These are phyloP conservation scores for Parnassius glacialis DNA, from an alignment of 2,888 invertebrate species.

Conservation along the genomic window DNA sequence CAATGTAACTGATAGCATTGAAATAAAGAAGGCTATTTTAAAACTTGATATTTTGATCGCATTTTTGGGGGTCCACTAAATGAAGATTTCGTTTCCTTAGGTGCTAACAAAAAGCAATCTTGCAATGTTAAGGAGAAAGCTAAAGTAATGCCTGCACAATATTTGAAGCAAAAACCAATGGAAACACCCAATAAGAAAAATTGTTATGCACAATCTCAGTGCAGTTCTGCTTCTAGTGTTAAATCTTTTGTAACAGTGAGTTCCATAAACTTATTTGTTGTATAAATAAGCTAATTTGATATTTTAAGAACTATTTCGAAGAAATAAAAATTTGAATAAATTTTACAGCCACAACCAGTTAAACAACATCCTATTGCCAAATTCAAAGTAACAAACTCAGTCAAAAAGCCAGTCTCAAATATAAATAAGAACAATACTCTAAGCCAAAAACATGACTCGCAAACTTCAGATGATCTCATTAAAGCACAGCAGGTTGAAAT, in stretches of 20 bases:
- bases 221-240: conserved; percentile 57
- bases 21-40: not conserved
- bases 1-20: not conserved
- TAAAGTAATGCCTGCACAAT: conserved; percentile 32
- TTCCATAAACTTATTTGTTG: conserved; percentile 22
- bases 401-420: conserved; percentile 43
- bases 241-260: conserved; percentile 69
- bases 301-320: not conserved
- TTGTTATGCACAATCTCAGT: conserved; percentile 57
- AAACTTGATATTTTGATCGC: not conserved
- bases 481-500: conserved; percentile 73
- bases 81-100: conserved; percentile 33
- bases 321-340: not conserved
- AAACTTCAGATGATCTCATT: conserved; percentile 56
- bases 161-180: conserved; percentile 36
- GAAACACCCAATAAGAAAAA: conserved; percentile 40
- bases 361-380: conserved; percentile 42
- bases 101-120: conserved; percentile 41
- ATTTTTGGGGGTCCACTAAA: not conserved
- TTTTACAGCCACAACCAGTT: conserved; percentile 60
- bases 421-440: conserved; percentile 33
- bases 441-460: conserved; percentile 36
- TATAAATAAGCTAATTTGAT: conserved; percentile 2
- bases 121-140: conserved; percentile 34
- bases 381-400: conserved; percentile 44